phyloP scores from a whole-genome alignment of 1,140 invertebrate species.

The Drosophila novamexicana region DNA sequence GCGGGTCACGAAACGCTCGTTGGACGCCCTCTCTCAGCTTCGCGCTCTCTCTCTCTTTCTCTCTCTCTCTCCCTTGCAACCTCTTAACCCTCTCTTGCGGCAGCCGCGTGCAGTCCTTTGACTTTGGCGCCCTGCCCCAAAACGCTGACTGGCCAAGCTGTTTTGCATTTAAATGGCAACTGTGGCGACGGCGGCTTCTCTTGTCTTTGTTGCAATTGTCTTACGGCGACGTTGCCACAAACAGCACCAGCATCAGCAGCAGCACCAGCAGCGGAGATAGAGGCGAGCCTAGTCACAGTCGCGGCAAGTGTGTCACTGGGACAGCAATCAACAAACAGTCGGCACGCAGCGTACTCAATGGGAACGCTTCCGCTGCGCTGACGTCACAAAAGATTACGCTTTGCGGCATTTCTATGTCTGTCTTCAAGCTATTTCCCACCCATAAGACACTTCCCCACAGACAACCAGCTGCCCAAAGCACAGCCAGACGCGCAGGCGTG shows the following conservation, averaged over 20 bases:
- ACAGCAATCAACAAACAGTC: constrained; percentile 63
- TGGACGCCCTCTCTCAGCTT: background rate
- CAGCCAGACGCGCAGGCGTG: constrained; percentile 20
- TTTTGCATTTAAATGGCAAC: constrained; percentile 72
- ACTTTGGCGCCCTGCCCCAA: constrained; percentile 42
- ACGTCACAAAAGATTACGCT: constrained; percentile 45
- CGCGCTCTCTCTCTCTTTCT: background rate
- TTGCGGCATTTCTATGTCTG: constrained; percentile 15
- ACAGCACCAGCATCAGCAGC: constrained; percentile 15
- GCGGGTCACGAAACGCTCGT: background rate
- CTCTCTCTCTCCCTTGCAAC: background rate
- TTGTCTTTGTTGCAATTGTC: constrained; percentile 65
- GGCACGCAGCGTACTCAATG: constrained; percentile 39
- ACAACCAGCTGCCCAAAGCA: background rate
- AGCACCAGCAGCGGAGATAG: constrained; percentile 6
- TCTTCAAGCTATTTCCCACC: constrained; percentile 11
- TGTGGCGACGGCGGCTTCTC: constrained; percentile 55
- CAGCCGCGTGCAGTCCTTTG: constrained; percentile 25
- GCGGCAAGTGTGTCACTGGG: constrained; percentile 73
- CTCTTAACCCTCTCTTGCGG: background rate
- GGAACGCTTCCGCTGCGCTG: constrained; percentile 44
- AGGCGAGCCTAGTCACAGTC: background rate
- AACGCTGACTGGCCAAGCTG: constrained; percentile 52
- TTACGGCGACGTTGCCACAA: constrained; percentile 55
- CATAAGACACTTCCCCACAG: too few species aligned